Evolutionary conservation across 2,797 vertebrate genomes (phyloP).

Genomic region (Artibeus lituratus): DNA sequence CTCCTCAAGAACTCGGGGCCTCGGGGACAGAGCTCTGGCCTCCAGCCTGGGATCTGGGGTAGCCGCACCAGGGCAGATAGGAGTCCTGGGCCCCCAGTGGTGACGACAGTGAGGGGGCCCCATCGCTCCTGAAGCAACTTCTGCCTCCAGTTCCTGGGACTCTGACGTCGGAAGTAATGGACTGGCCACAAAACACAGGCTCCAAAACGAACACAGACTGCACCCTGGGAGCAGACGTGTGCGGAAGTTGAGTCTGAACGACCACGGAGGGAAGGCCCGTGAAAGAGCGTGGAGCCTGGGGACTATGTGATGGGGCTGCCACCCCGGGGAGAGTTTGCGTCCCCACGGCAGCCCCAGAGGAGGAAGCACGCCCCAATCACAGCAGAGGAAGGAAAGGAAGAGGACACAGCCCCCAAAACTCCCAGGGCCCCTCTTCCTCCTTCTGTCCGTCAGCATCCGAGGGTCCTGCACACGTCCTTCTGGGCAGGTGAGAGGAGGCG

Average conservation of each 20-base stretch:
- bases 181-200: not conserved
- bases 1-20: not conserved
- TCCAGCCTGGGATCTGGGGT: not conserved
- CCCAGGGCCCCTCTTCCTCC: not conserved
- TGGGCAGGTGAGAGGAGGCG: not conserved
- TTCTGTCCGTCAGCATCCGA: too few species aligned
- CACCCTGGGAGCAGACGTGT: not conserved
- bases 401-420: not conserved
- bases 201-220: not conserved
- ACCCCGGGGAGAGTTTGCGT: not conserved
- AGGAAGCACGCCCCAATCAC: not conserved
- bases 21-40: not conserved
- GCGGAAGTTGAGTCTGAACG: not conserved
- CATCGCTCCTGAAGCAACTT: not conserved
- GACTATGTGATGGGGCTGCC: accelerated
- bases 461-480: not conserved
- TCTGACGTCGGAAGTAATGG: not conserved
- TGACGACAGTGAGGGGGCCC: not conserved
- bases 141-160: not conserved
- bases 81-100: not conserved
- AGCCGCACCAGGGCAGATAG: not conserved
- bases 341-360: not conserved
- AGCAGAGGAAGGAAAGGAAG: not conserved
- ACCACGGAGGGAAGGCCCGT: not conserved
- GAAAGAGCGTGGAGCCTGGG: accelerated